Conservation (phyloP, 30 jellyfish, hydroid and myxozoan genomes). For the Catostylus mosaicus region DNA sequence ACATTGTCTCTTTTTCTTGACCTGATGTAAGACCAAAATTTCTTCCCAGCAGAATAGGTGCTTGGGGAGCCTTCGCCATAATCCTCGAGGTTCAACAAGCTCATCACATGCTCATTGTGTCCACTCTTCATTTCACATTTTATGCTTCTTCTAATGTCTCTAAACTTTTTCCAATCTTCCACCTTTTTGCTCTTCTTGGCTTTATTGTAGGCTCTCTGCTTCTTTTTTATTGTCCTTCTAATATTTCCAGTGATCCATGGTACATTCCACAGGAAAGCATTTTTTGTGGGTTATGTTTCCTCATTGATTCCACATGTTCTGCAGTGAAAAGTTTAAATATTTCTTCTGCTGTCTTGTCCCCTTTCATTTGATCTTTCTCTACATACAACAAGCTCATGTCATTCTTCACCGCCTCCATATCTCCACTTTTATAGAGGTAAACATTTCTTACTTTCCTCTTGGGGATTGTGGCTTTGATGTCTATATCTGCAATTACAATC, state of each 20-base stretch:
- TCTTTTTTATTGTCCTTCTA: conserved; percentile 24
- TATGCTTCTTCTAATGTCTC: conserved; percentile 9
- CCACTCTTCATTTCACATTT: not conserved
- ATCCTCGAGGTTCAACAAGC: too few relatives aligned
- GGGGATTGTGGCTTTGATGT: conserved; percentile 13
- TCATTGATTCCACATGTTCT: conserved; percentile 12
- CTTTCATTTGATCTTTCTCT: conserved; percentile 7
- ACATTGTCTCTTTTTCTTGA: too few relatives aligned
- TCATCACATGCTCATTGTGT: too few relatives aligned
- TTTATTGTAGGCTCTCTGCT: conserved; percentile 9
- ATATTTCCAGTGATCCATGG: conserved; percentile 25
- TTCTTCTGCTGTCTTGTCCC: conserved; percentile 16
- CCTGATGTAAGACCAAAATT: too few relatives aligned
- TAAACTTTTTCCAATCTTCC: conserved; percentile 29
- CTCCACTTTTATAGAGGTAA: conserved; percentile 20
- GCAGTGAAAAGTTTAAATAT: conserved; percentile 18
- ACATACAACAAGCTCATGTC: conserved; percentile 10
- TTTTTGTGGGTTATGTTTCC: conserved; percentile 35
- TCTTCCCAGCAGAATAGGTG: too few relatives aligned
- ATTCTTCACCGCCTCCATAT: conserved; percentile 7
- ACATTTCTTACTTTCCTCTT: conserved; percentile 6
- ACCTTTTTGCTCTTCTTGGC: conserved; percentile 27
- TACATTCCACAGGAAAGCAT: conserved; percentile 2
- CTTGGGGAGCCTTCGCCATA: too few relatives aligned
- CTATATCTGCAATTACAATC: conserved; percentile 20